A percentile compares a stretch with the other conserved stretches of the same genome.
Conservation (phyloP, 2,888 invertebrate species). For the Ophraella communa region DNA sequence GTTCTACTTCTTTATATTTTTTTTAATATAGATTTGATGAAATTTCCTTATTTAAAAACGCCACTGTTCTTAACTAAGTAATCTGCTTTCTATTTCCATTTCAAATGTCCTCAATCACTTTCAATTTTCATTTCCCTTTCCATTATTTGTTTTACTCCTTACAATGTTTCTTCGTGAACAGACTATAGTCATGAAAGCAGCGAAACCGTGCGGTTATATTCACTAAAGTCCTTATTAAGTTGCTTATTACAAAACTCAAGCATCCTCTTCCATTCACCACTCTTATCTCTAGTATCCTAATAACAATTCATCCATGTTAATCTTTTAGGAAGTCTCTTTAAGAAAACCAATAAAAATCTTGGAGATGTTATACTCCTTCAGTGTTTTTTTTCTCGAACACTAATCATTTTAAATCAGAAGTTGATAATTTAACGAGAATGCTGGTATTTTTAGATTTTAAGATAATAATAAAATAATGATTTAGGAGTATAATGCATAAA, state of each 20-base stretch:
- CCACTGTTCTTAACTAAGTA: neutral
- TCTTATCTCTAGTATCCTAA: constrained; percentile 10
- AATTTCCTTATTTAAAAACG: no score
- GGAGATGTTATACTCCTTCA: no score
- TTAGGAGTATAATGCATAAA: no score
- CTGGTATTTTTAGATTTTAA: no score
- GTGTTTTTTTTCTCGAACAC: no score
- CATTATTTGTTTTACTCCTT: constrained; percentile 14
- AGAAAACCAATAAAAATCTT: constrained; percentile 7
- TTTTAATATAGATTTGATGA: no score
- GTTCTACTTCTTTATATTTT: no score
- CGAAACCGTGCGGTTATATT: constrained; percentile 3
- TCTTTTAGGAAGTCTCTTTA: neutral
- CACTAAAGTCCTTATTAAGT: constrained; percentile 10
- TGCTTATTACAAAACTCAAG: constrained; percentile 13
- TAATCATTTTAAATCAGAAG: no score
- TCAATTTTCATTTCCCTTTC: constrained; percentile 22
- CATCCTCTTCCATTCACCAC: constrained; percentile 5
- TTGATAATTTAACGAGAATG: no score
- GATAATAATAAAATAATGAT: no score
- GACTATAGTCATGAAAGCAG: neutral
- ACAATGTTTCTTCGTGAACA: constrained; percentile 12
- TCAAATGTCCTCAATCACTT: constrained; percentile 23
- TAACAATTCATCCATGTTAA: constrained; percentile 11
- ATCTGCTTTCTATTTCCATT: constrained; percentile 2